Evolutionary conservation across 1,140 invertebrate species (phyloP), one percentile per base, ranked within the genome.

Genomic region (Carcinoscorpius rotundicauda): DNA sequence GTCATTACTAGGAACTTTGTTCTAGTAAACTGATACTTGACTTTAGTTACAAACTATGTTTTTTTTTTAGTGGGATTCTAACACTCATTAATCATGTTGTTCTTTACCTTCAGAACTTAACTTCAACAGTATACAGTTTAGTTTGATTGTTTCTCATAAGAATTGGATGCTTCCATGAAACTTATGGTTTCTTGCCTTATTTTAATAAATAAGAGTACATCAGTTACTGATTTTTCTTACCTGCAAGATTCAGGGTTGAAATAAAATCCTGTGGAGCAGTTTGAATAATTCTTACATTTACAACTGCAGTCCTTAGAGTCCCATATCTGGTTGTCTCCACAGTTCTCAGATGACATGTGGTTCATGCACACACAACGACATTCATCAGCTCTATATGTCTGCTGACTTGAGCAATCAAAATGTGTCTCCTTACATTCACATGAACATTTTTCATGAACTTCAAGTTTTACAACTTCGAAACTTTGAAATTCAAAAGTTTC

Each of bases 311-410:
- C 73, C 29, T 79, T 72, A 5, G 79, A 74, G 70, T 86, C 80
- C 85, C 85, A 87, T 9, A 81, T 72, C 71, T 84, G 84, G 65
- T 76, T 75, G 4, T 78, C 75, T 11, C 73, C 71, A 70, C 85
- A 87, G 65, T 84, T 84, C 6, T 77, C 71, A 60, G 79, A 72
- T 49, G 84, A 84, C 64, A 85, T 83, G 4, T 72, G 70, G 69
- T 86, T 86, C 4, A 71, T 78, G 69, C 85, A 86, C 49, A 71
- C 68, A 71, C 85, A 86, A 51, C 74, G 75, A 68, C 85, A 87
- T 68, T 82, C 76, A 1, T 75, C 71, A 62, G 76, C 70, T n/a
- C 71, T 69, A 62, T 86, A 87, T 10, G 72, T 66, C 74, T 86
- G 85, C 49, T 80, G 78, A 4, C 66, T 60, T 58, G 77, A 83